These are phyloP conservation scores for Spodoptera litura DNA, from an alignment of 1,140 invertebrate genomes.

Conservation along the genomic window DNA sequence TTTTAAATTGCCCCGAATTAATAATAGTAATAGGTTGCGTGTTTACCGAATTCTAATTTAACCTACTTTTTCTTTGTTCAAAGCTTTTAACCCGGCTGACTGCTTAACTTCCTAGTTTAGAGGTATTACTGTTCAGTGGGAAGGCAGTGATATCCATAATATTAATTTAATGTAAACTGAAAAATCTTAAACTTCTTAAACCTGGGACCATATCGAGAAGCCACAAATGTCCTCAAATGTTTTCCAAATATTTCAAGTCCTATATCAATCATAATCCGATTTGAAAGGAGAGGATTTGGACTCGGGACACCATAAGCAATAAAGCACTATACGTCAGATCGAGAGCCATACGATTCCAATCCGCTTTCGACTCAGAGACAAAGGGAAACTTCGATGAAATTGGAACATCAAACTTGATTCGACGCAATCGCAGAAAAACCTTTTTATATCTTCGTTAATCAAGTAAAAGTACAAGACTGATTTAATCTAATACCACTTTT, in stretches of 20 bases:
- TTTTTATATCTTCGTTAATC: constrained; percentile 37
- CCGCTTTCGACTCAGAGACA: constrained; percentile 73
- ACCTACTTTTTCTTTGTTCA: constrained; percentile 7
- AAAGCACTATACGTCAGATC: constrained; percentile 64
- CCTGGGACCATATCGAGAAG: too few relatives aligned
- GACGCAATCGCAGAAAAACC: constrained; percentile 14
- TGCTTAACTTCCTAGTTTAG: too few relatives aligned
- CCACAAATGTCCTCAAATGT: constrained; percentile 27
- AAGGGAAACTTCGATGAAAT: constrained; percentile 75
- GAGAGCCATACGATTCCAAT: constrained; percentile 66
- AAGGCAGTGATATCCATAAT: too few relatives aligned
- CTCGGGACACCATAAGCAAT: constrained; percentile 58
- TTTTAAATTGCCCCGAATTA: constrained; percentile 23
- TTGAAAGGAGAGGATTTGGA: constrained; percentile 44
- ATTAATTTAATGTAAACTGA: too few relatives aligned
- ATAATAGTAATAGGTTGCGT: constrained; percentile 23
- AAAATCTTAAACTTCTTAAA: too few relatives aligned
- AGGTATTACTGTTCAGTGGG: too few relatives aligned
- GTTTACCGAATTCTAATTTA: constrained; percentile 17
- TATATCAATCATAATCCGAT: constrained; percentile 39
- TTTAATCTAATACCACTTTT: constrained; percentile 1
- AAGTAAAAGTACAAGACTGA: constrained; percentile 18
- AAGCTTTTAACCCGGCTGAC: constrained; percentile 3
- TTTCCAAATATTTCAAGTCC: constrained; percentile 27
- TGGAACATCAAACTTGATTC: constrained; percentile 69